These are phyloP conservation scores for Pelvicachromis taeniatus DNA, from an alignment of 2,113 vertebrate genomes.

Conservation along the genomic window DNA sequence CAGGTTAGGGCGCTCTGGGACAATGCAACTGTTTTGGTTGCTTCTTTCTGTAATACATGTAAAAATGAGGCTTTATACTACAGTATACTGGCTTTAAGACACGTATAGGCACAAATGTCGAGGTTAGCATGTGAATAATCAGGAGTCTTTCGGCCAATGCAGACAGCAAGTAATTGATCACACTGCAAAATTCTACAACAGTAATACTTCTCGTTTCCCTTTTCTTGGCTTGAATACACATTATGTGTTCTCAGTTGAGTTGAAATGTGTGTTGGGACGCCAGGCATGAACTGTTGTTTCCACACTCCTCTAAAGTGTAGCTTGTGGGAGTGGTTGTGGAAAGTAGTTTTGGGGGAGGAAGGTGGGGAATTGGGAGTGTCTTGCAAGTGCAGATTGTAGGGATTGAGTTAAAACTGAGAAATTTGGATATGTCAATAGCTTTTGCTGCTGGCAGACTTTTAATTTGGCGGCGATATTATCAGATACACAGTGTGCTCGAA, in stretches of 20 bases:
- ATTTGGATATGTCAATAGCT: not conserved
- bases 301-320: not conserved
- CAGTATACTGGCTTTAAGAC: not conserved
- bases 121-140: not conserved
- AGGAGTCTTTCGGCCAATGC: not conserved
- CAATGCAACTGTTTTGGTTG: not conserved
- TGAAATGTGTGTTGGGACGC: not conserved
- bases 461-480: not conserved
- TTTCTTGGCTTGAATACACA: not conserved
- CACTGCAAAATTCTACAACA: not conserved
- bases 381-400: conserved; percentile 1
- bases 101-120: not conserved
- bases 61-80: not conserved
- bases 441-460: not conserved
- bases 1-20: not conserved
- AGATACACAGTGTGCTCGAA: not conserved
- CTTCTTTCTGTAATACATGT: not conserved
- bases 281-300: not conserved
- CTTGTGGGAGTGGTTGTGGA: not conserved
- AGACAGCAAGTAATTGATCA: not conserved
- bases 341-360: not conserved
- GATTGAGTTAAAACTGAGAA: not conserved
- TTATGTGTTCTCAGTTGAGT: not conserved
- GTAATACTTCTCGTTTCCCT: not conserved
- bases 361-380: not conserved